A percentile compares a stretch with the other conserved stretches of the same genome.
These are phyloP conservation scores for Salvelinus sp. DNA, from an alignment of 2,113 vertebrate genomes.

Conservation along the genomic window DNA sequence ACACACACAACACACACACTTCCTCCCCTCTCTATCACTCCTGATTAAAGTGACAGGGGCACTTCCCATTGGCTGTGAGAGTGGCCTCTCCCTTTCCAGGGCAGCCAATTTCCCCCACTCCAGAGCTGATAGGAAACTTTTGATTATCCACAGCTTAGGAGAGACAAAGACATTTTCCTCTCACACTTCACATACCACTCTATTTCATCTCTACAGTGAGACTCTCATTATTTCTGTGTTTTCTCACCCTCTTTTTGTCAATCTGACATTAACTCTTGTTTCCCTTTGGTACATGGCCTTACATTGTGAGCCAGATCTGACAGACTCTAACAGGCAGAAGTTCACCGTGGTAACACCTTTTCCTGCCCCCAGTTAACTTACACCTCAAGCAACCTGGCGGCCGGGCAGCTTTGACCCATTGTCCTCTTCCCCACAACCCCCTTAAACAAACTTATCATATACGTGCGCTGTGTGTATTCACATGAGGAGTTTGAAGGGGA, in stretches of 20 bases:
- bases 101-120: slow-evolving; percentile 77
- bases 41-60: slow-evolving; percentile 76
- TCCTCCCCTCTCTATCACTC: slow-evolving; percentile 69
- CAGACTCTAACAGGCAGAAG: slow-evolving; percentile 51
- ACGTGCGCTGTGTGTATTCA: background rate
- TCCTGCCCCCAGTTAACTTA: slow-evolving; percentile 38
- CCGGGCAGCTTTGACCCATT: slow-evolving; percentile 12
- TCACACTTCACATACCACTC: slow-evolving; percentile 64
- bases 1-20: slow-evolving; percentile 24
- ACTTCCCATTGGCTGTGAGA: slow-evolving; percentile 79
- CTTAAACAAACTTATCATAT: background rate
- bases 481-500: background rate
- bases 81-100: slow-evolving; percentile 77
- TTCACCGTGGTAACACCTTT: slow-evolving; percentile 61
- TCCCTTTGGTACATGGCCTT: slow-evolving; percentile 37
- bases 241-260: slow-evolving; percentile 14
- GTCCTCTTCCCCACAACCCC: slow-evolving; percentile 15
- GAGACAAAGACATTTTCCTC: slow-evolving; percentile 74
- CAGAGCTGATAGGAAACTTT: slow-evolving; percentile 78
- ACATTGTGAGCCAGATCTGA: slow-evolving; percentile 28
- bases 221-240: background rate
- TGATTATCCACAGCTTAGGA: slow-evolving; percentile 73
- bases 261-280: slow-evolving; percentile 18
- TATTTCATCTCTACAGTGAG: slow-evolving; percentile 56
- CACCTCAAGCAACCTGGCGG: slow-evolving; percentile 1